A percentile compares a stretch with the other conserved stretches of the same genome.
These are phyloP conservation scores for Dendrolimus houi DNA, from an alignment of 2,888 invertebrate species.

Conservation along the genomic window DNA sequence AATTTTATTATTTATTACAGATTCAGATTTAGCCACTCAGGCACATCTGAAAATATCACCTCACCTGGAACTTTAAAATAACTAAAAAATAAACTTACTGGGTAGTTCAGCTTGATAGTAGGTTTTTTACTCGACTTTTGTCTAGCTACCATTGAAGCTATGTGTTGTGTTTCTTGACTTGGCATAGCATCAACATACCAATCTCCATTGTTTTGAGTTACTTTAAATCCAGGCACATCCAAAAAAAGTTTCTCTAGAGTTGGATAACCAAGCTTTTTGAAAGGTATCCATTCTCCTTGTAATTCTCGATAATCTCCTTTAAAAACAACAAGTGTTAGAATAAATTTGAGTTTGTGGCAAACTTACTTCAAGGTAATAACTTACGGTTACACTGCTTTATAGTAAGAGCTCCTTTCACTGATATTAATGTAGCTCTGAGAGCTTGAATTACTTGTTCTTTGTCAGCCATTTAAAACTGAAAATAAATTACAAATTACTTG, in stretches of 20 bases:
- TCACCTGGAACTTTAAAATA: too few species aligned
- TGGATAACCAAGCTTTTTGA: slow-evolving; percentile 73
- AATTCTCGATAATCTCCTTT: slow-evolving; percentile 78
- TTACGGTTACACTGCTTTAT: slow-evolving; percentile 72
- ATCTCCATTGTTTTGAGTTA: slow-evolving; percentile 68
- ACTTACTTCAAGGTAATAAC: slow-evolving; percentile 25
- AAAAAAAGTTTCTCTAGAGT: slow-evolving; percentile 76
- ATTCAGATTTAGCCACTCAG: too few species aligned
- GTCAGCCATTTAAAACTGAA: slow-evolving; percentile 41
- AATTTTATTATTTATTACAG: too few species aligned
- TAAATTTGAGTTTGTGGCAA: not conserved
- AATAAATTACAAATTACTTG: slow-evolving; percentile 4
- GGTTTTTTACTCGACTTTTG: slow-evolving; percentile 62
- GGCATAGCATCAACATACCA: slow-evolving; percentile 75
- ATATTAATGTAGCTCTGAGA: slow-evolving; percentile 64
- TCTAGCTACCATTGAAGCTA: slow-evolving; percentile 68
- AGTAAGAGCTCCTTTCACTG: slow-evolving; percentile 68
- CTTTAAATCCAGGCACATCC: slow-evolving; percentile 74
- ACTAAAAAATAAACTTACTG: slow-evolving; percentile 29
- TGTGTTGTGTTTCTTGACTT: slow-evolving; percentile 77
- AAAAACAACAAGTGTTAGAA: slow-evolving; percentile 7
- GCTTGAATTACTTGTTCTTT: slow-evolving; percentile 67
- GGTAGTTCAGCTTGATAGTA: slow-evolving; percentile 39
- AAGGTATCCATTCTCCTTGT: slow-evolving; percentile 80
- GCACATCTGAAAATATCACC: too few species aligned